Conservation (phyloP, 1,140 invertebrate species). For the Drosophila sp. region DNA sequence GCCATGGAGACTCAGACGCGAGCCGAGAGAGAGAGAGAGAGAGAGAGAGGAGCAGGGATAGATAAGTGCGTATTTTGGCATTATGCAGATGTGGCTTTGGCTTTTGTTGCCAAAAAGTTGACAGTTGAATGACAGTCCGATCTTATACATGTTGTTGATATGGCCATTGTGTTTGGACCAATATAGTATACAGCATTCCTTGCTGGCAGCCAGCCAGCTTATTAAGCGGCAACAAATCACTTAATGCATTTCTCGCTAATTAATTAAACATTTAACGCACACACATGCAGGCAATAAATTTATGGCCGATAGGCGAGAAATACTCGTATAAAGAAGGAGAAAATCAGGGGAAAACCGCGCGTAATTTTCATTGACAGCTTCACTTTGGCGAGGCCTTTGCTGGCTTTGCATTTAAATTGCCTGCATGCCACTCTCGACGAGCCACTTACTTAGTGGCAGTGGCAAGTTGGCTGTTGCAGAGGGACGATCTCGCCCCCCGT, state of each 20-base stretch:
- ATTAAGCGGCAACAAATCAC: slow-evolving; percentile 32
- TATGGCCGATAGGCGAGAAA: slow-evolving; percentile 39
- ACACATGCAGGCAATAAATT: slow-evolving; percentile 68
- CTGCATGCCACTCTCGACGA: slow-evolving; percentile 64
- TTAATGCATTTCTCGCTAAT: slow-evolving; percentile 63
- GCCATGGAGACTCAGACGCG: slow-evolving; percentile 23
- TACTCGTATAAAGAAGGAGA: slow-evolving; percentile 5
- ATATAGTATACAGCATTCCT: background rate
- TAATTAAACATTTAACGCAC: slow-evolving; percentile 78
- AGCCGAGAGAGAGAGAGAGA: slow-evolving; percentile 6
- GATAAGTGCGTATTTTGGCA: slow-evolving; percentile 46
- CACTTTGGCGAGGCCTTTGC: slow-evolving; percentile 46
- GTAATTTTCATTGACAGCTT: slow-evolving; percentile 82
- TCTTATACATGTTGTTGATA: slow-evolving; percentile 1
- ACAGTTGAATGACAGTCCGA: slow-evolving; percentile 65
- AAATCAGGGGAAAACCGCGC: slow-evolving; percentile 44
- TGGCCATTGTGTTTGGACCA: slow-evolving; percentile 11
- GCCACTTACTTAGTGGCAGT: slow-evolving; percentile 41
- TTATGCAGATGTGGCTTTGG: slow-evolving; percentile 33
- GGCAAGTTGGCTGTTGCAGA: slow-evolving; percentile 5
- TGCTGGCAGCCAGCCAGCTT: background rate
- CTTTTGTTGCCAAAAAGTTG: slow-evolving; percentile 68
- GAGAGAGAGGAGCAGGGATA: background rate
- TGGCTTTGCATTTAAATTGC: slow-evolving; percentile 77
- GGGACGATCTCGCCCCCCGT: slow-evolving; percentile 30